A percentile compares a stretch with the other conserved stretches of the same genome.
Conservation (phyloP, 2,113 vertebrate species). For the Mungos mungo region DNA sequence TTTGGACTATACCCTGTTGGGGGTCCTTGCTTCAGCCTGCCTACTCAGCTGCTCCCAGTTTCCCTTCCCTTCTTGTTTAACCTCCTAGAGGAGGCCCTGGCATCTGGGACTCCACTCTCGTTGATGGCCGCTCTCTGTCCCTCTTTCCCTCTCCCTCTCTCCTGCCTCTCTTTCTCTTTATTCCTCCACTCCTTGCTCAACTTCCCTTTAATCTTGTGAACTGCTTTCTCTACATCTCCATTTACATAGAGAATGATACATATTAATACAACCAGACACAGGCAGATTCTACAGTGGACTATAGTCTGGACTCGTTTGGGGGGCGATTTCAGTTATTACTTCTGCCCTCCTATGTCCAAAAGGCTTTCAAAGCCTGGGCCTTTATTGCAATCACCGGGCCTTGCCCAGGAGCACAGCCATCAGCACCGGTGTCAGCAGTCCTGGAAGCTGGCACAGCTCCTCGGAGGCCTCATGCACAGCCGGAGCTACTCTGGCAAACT, state of each 20-base stretch:
- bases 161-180: too few relatives aligned
- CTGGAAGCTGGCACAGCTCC: background rate
- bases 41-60: background rate
- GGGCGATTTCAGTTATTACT: background rate
- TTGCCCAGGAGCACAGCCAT: background rate
- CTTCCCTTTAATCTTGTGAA: background rate
- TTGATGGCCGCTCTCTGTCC: too few relatives aligned
- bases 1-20: background rate
- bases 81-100: fast-evolving
- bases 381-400: background rate
- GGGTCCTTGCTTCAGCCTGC: background rate
- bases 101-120: background rate
- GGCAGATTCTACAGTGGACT: background rate
- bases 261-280: too few relatives aligned
- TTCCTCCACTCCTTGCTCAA: fast-evolving
- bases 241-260: background rate
- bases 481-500: background rate
- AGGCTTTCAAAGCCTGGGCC: background rate
- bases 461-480: fast-evolving
- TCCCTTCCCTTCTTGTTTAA: background rate
- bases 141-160: background rate
- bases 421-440: background rate
- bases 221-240: background rate
- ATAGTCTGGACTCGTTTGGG: background rate
- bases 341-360: background rate